These are phyloP conservation scores for Cyprinodon diabolis DNA, from an alignment of 2,797 vertebrate genomes.

Conservation along the genomic window DNA sequence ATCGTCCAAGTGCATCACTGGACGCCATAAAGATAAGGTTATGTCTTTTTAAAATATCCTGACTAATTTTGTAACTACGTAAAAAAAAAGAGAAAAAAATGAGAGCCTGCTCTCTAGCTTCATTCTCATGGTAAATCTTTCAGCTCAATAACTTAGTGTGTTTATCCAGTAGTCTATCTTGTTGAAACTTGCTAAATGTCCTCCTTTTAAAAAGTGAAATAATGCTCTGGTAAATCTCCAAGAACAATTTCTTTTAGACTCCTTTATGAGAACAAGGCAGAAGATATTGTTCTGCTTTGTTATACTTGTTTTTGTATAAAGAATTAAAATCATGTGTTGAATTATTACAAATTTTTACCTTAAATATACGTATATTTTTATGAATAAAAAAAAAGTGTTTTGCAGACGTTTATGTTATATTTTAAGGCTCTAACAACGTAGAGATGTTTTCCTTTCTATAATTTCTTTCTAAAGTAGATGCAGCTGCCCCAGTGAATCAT, in stretches of 20 bases:
- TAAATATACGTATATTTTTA: not conserved
- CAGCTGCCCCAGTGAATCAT: not conserved
- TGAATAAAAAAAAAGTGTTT: not conserved
- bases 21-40: slow-evolving; percentile 36
- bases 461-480: not conserved
- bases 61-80: slow-evolving; percentile 56
- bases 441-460: not conserved
- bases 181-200: slow-evolving; percentile 53
- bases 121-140: slow-evolving; percentile 67
- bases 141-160: slow-evolving; percentile 49
- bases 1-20: slow-evolving; percentile 31
- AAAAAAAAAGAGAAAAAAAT: slow-evolving; percentile 37
- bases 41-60: slow-evolving; percentile 46
- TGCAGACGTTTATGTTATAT: not conserved
- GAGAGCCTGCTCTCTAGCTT: slow-evolving; percentile 44
- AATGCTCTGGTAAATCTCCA: slow-evolving; percentile 50
- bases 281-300: slow-evolving; percentile 11
- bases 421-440: not conserved
- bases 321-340: slow-evolving; percentile 2
- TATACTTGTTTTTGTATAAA: slow-evolving; percentile 8
- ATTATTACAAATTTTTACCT: not conserved
- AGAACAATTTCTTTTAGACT: slow-evolving; percentile 53
- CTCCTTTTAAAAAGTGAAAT: slow-evolving; percentile 49
- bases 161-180: slow-evolving; percentile 66
- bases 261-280: slow-evolving; percentile 47